Base-by-base conservation (phyloP, 2,797 vertebrate genomes). In the Avahi laniger region DNA sequence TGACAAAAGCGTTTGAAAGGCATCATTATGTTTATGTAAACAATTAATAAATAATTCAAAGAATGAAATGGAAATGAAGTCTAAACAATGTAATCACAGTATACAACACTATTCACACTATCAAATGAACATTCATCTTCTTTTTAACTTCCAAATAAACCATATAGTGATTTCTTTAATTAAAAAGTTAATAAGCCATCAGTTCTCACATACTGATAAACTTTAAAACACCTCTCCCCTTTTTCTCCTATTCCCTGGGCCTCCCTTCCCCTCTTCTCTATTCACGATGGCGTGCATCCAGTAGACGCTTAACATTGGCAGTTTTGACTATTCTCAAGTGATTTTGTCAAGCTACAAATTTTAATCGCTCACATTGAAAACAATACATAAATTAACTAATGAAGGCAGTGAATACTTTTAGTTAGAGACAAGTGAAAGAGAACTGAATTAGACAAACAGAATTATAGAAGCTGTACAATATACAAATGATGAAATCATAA, bases 91-190 rank as follows among this genome's bases (percentile, higher is more conserved):
- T 8, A 13, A 87, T 59, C 5, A 59, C 12, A 12, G 46, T 48
- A 43, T 22, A 33, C 14, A 70, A 75, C 12, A 72, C 54, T 18
- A 67, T 33, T 91, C 41, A 84, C 3, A 48, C 54, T 30, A 26
- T 63, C 14, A 67, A 83, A 79, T 35, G 28, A 82, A 83, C 15
- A 52, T 9, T 69, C 26, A 24, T 65, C 43, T 86, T 86, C 30
- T 41, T 69, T 90, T 65, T 57, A 87, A 75, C 12, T 88, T 87
- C 15, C 41, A 88, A 88, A 93, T 67, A 87, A 82, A 93, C 8
- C 22, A 82, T 7, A 30, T 0, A 41, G 35, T 43, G 28, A 61
- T 67, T 76, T 89, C 72, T 92, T 48, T 57, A 59, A 52, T 76
- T 83, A 54, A 30, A 70, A 81, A 78, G 35, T 59, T 59, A 85